Base-by-base conservation (phyloP, 1,140 invertebrate genomes). In the Ostrea edulis region DNA sequence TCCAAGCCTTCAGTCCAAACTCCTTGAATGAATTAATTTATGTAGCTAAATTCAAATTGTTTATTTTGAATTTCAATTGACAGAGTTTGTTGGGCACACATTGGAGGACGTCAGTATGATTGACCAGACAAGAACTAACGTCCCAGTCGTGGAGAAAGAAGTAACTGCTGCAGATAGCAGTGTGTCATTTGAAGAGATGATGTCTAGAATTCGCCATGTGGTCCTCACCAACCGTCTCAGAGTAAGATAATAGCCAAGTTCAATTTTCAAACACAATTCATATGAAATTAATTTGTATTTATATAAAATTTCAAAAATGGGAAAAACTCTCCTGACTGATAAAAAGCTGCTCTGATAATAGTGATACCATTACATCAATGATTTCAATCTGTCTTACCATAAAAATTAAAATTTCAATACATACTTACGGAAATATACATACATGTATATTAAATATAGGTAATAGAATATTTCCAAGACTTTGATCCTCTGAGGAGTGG, bases 81-180 rank as follows among this genome's bases (percentile, higher is more conserved):
- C 86, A 95, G 94, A 95, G 87, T 95, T 94, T 93, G 93, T 94
- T 87, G 93, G 93, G 20, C 93, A 93, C 89, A 93, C 93, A 22
- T 89, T 95, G 86, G 94, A 93, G 54, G 92, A 94, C 92, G 91
- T 90, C n/a, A 89, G 92, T 29, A 89, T 91, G 81, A 90, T 89
- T 29, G 91, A 93, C 65, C 85, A 90, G 25, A 88, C 90, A 0
- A 87, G 92, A 55, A 92, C 91, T 22, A 92, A 92, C 22, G 89
- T 88, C 3, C 77, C 86, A 68, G 89, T 90, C 4, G 84, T 90
- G 52, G 92, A 93, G n/a, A 88, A 82, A 58, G 68, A 88, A n/a
- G 83, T 89, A 14, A 91, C 91, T 5, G 92, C 90, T 35, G 81
- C 87, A 8, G 90, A 93, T 29, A 90, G 91, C 53, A 92, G 89